Evolutionary conservation across 2,888 invertebrate genomes (phyloP).

Genomic region (Macrophya alboannulata): DNA sequence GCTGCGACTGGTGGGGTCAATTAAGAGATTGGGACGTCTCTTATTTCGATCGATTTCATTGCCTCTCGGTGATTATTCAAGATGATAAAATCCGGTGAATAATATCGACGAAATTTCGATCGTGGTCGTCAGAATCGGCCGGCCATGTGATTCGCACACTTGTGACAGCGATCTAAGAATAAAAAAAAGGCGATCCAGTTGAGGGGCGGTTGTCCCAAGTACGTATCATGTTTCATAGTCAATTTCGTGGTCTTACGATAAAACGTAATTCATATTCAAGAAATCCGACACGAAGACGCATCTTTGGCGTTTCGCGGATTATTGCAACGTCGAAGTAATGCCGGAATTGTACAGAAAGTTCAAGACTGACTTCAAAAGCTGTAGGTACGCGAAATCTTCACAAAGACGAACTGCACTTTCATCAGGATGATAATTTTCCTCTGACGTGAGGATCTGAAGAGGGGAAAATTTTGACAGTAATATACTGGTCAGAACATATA

Average conservation of each 20-base stretch:
- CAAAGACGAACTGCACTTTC: not conserved
- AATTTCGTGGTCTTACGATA: not conserved
- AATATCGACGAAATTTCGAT: not conserved
- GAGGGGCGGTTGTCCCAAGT: not conserved
- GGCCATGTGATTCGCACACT: not conserved
- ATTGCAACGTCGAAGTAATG: not conserved
- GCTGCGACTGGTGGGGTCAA: constrained; percentile 64
- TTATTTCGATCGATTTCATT: constrained; percentile 62
- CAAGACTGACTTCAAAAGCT: not conserved
- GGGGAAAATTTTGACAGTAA: not conserved
- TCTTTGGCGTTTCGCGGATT: not conserved
- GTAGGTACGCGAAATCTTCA: not conserved
- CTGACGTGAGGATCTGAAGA: not conserved
- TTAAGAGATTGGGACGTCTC: constrained; percentile 71
- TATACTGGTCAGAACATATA: not conserved
- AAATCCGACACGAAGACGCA: not conserved
- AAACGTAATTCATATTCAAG: not conserved
- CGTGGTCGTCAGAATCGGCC: not conserved
- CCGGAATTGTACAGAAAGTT: not conserved
- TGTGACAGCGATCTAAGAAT: not conserved
- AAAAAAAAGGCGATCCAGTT: not conserved
- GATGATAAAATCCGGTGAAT: not conserved
- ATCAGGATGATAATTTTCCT: not conserved
- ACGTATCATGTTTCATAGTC: not conserved
- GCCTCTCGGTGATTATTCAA: not conserved